Percentiles rank a stretch among this genome's conserved stretches.
These are phyloP conservation scores for Falcaria lacertinaria DNA, from an alignment of 2,888 invertebrate genomes.

Conservation along the genomic window DNA sequence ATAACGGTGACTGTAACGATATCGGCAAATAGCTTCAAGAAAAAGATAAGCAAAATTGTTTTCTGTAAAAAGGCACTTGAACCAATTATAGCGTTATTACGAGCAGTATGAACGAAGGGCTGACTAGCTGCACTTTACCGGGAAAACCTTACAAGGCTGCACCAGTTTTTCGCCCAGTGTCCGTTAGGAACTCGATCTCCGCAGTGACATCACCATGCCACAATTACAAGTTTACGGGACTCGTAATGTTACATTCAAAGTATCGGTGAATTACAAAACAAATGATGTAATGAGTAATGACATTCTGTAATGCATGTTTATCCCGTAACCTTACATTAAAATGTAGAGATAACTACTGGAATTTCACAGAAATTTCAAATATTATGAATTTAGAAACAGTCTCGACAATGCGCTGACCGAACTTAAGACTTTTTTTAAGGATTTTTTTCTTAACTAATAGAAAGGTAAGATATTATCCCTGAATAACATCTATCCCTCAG, in stretches of 20 bases:
- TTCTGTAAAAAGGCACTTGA: background rate
- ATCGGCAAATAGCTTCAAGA: too few relatives aligned
- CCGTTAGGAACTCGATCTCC: slow-evolving; percentile 36
- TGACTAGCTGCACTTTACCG: background rate
- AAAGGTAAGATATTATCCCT: too few relatives aligned
- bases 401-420: too few relatives aligned
- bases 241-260: background rate
- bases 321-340: too few relatives aligned
- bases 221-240: slow-evolving; percentile 8
- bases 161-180: background rate
- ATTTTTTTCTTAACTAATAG: too few relatives aligned
- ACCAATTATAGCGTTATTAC: background rate
- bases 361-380: too few relatives aligned
- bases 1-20: too few relatives aligned
- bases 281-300: background rate
- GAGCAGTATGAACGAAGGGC: background rate
- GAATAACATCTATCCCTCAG: too few relatives aligned
- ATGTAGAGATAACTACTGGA: too few relatives aligned
- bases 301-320: too few relatives aligned
- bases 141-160: background rate
- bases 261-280: background rate
- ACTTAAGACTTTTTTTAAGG: too few relatives aligned
- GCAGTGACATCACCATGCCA: slow-evolving; percentile 26
- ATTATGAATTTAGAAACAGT: too few relatives aligned
- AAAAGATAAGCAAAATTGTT: background rate